Evolutionary conservation across 2,797 vertebrate species (phyloP), one percentile per base, ranked within the genome.

Genomic region (Eremophila alpestris): DNA sequence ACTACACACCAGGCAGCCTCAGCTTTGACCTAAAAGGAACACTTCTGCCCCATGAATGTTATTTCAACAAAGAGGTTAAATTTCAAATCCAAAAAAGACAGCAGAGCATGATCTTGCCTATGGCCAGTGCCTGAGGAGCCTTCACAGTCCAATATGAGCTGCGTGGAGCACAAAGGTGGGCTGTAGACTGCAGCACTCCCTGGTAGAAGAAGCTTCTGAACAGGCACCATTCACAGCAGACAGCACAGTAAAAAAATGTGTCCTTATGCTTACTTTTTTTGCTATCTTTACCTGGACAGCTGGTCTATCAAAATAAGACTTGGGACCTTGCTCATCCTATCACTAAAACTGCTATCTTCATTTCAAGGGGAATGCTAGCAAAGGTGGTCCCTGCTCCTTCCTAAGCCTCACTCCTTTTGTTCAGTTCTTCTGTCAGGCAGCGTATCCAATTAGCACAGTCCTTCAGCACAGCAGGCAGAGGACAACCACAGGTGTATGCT

Each of bases 131-230:
- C 56, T 2, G 4, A 81, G 60, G 48, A 83, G 46, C n/a, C 36
- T 71, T 68, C 2, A 3, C 32, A 88, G 32, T 27, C 29, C 69
- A 40, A 3, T 10, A 34, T 0, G 0, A 88, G 62, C n/a, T 76
- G 51, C 0, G 0, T 2, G 11, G n/a, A 80, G 20, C 36, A 46
- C 16, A 60, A 36, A 77, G n/a, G 13, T 32, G 14, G n/a, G 48
- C 74, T 58, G 21, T 10, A 23, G 36, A 43, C 30, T 43, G 34
- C 36, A 84, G 41, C 41, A 74, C 2, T 7, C 20, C 18, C 20
- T 60, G 7, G 34, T 36, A 40, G 29, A 77, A 89, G 32, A 43
- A 27, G 16, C 15, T 68, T 36, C 22, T 12, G 8, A 73, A 30
- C 24, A 92, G 34, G 34, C 45, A 80, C 41, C 10, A 26, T 27